These are phyloP conservation scores for Platichthys stellatus DNA, from an alignment of 2,113 vertebrate species.

Conservation along the genomic window DNA sequence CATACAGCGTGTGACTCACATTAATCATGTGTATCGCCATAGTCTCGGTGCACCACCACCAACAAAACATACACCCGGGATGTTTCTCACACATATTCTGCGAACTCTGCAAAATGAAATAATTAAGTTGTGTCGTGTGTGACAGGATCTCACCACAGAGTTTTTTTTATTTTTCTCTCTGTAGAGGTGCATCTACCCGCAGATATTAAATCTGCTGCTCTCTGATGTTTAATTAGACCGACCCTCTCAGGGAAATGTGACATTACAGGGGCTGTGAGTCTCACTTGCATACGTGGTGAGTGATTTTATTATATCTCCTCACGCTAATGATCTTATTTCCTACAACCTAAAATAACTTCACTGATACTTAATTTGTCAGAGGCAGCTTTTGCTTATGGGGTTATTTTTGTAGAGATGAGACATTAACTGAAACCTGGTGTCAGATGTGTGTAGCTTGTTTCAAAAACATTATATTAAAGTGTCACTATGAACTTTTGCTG, in stretches of 20 bases:
- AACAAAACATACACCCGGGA: neutral
- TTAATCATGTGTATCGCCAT: slow-evolving; percentile 44
- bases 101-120: slow-evolving; percentile 17
- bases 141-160: slow-evolving; percentile 17
- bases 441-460: neutral
- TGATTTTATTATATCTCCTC: slow-evolving; percentile 17
- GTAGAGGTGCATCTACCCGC: slow-evolving; percentile 38
- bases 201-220: slow-evolving; percentile 36
- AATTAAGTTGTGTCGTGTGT: slow-evolving; percentile 38
- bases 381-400: neutral
- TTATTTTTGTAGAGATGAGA: neutral
- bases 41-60: neutral
- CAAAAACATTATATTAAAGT: neutral
- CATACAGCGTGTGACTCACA: slow-evolving; percentile 44
- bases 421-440: neutral
- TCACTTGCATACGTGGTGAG: slow-evolving; percentile 2
- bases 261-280: slow-evolving; percentile 26
- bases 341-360: neutral
- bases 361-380: neutral
- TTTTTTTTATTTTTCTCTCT: slow-evolving; percentile 28
- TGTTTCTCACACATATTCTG: slow-evolving; percentile 18
- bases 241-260: slow-evolving; percentile 39
- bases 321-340: slow-evolving; percentile 6
- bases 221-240: slow-evolving; percentile 59
- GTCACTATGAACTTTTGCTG: neutral